These are phyloP conservation scores for Drosophila equinoxialis DNA, from an alignment of 1,140 invertebrate species.

Conservation along the genomic window DNA sequence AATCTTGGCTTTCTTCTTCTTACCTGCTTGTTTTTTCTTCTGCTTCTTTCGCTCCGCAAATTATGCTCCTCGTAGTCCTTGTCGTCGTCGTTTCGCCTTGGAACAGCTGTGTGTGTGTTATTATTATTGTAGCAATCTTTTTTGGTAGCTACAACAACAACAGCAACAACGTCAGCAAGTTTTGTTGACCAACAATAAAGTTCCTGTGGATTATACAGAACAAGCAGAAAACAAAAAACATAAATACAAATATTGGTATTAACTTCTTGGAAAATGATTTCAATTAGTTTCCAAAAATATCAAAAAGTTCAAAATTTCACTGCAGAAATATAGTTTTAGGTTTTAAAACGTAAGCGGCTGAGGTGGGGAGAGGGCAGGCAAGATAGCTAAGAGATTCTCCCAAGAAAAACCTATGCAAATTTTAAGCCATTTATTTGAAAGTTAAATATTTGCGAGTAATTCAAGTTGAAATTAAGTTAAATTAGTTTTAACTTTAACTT, in stretches of 20 bases:
- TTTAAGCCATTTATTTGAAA: too few relatives aligned
- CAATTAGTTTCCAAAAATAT: background rate
- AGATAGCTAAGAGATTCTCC: too few relatives aligned
- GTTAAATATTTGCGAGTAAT: too few relatives aligned
- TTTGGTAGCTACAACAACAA: conserved; percentile 34
- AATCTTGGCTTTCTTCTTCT: conserved; percentile 8
- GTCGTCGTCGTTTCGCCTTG: conserved; percentile 16
- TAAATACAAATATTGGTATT: background rate
- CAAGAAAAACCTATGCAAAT: too few relatives aligned
- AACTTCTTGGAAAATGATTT: background rate
- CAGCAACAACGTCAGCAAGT: background rate
- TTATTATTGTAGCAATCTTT: background rate
- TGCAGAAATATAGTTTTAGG: too few relatives aligned
- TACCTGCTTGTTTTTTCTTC: conserved; percentile 50
- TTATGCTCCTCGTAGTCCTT: conserved; percentile 2
- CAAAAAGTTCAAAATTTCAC: background rate
- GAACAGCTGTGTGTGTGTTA: conserved; percentile 7
- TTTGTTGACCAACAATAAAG: conserved; percentile 3
- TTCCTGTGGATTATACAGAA: background rate
- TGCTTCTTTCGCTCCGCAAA: background rate
- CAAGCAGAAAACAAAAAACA: background rate
- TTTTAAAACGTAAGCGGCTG: too few relatives aligned
- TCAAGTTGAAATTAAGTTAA: too few relatives aligned
- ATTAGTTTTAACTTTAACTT: too few relatives aligned
- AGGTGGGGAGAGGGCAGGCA: too few relatives aligned